Evolutionary conservation across 2,888 invertebrate species (phyloP).

Genomic region (Sinohyriopsis cumingii): DNA sequence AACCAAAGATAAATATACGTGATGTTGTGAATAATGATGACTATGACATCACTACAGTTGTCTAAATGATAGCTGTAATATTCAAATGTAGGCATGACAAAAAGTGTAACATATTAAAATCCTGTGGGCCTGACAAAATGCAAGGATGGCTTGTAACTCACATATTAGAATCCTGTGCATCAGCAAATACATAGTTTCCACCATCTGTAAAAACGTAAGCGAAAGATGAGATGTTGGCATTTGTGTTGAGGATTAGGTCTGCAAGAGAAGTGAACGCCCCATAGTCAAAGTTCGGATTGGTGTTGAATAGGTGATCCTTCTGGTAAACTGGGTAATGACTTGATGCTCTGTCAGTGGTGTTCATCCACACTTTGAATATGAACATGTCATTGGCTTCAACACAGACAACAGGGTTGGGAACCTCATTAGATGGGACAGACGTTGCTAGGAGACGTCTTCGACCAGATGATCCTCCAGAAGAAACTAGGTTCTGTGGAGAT

Average conservation of each 20-base stretch:
- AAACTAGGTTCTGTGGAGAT: constrained; percentile 24
- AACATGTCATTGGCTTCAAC: constrained; percentile 64
- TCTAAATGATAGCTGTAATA: no score
- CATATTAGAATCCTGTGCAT: constrained; percentile 58
- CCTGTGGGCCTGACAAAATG: constrained; percentile 34
- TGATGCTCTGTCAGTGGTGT: constrained; percentile 51
- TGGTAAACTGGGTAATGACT: constrained; percentile 68
- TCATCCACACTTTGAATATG: constrained; percentile 64
- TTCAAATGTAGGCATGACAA: no score
- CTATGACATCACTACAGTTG: no score
- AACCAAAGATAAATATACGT: no score
- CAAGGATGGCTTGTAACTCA: constrained; percentile 21
- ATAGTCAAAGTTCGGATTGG: constrained; percentile 67
- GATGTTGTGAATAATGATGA: no score
- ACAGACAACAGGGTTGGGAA: constrained; percentile 65
- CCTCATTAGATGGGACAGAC: constrained; percentile 52
- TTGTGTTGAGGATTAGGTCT: constrained; percentile 63
- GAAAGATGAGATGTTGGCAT: constrained; percentile 64
- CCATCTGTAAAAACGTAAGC: constrained; percentile 64
- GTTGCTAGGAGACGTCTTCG: constrained; percentile 55
- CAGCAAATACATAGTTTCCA: constrained; percentile 67
- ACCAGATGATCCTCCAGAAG: constrained; percentile 15
- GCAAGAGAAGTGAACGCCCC: constrained; percentile 65
- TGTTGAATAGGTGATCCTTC: constrained; percentile 66
- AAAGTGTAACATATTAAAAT: constrained; percentile 30